Base-by-base conservation (phyloP, 2,113 vertebrate genomes). In the Rhabdomys dilectus region DNA sequence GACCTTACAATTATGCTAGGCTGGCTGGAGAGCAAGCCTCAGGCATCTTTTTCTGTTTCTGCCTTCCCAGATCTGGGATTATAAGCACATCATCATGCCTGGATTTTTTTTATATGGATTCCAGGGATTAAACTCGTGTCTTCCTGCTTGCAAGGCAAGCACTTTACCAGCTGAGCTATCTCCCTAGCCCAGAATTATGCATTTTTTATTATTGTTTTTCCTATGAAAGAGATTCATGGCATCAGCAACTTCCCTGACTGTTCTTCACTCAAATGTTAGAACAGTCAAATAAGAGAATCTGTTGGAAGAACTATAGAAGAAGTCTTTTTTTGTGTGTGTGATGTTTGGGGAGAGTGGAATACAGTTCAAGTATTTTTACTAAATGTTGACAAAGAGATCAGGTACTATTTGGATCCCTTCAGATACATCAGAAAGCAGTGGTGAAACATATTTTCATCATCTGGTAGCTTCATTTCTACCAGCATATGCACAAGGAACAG, bases 221-320 rank as follows among this genome's bases (percentile, higher is more conserved):
- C n/a, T 62, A 36, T 6, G 12, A 19, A 36, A 88, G 3, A 73
- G 22, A 58, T 72, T 4, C 17, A 34, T 64, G 7, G 15, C 11
- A 81, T 96, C 78, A 62, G 31, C 4, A 75, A 42, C 56, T 70
- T 95, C 93, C 77, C 73, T 85, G 68, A 75, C 62, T 86, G 29
- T 89, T 93, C 34, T 92, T 92, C 70, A 66, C 29, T 15, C 64
- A 19, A 36, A 34, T 60, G 19, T 88, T 75, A 53, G 45, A 91
- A 42, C 22, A 62, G 22, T 85, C 19, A 68, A 82, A 21, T 51
- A 88, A 77, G 34, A 60, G 31, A 21, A 26, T 26, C 31, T 36
- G 16, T 66, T 89, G 36, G 1, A 5, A 39, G n/a, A 9, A 73
- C 53, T 78, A 26, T 1, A 60, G 16, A 12, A 87, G 73, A 94